These are phyloP conservation scores for Suricata suricatta DNA, from an alignment of 2,113 vertebrate species.

Conservation along the genomic window DNA sequence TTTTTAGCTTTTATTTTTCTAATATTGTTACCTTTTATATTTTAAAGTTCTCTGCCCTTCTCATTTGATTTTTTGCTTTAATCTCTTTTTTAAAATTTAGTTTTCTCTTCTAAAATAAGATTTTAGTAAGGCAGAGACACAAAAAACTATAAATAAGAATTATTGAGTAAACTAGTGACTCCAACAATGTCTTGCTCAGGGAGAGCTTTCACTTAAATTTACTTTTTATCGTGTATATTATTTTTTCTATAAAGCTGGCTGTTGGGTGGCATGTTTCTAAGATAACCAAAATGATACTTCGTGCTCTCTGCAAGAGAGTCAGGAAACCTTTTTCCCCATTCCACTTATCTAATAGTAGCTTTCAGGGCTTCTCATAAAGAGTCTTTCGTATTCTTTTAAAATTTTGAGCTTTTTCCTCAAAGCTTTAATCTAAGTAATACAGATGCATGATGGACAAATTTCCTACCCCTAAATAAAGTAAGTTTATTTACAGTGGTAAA, in stretches of 20 bases:
- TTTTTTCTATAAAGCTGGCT: neutral
- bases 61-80: constrained; percentile 23
- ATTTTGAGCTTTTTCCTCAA: neutral
- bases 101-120: neutral
- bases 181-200: neutral
- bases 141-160: neutral
- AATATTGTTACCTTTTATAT: neutral
- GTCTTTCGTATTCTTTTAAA: neutral
- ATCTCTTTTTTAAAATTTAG: neutral
- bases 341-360: neutral
- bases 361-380: neutral
- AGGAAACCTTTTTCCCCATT: neutral
- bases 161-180: neutral
- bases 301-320: neutral
- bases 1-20: constrained; percentile 22
- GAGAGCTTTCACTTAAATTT: constrained; percentile 34
- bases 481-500: neutral
- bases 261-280: neutral
- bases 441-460: neutral
- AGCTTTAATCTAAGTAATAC: constrained; percentile 16
- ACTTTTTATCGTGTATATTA: neutral
- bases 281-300: neutral
- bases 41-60: neutral
- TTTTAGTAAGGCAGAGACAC: constrained; percentile 9
- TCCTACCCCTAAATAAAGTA: neutral